Evolutionary conservation across 2,113 vertebrate genomes (phyloP).

Genomic region (Balaeniceps rex): DNA sequence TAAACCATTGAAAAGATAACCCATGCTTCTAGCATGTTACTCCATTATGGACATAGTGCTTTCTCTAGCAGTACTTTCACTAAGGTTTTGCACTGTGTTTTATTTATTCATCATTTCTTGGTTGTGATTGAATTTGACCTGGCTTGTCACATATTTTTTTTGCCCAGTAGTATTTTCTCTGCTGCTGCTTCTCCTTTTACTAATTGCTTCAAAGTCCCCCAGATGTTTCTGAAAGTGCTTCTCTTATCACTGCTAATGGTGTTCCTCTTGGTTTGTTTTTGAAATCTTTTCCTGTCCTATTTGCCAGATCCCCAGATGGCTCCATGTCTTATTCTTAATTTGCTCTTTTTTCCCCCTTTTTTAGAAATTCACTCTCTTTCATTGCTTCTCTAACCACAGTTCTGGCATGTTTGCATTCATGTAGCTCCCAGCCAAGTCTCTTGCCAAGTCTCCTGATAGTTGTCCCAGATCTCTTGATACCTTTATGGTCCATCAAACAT

Average conservation of each 20-base stretch:
- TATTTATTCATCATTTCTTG: background rate
- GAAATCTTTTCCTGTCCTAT: conserved; percentile 1
- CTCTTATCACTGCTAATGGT: conserved; percentile 28
- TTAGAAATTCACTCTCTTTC: background rate
- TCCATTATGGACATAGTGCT: background rate
- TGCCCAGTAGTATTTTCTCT: background rate
- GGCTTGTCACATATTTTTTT: background rate
- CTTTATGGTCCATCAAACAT: background rate
- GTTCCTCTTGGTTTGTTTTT: conserved; percentile 28
- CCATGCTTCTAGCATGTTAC: background rate
- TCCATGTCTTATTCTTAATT: conserved; percentile 12
- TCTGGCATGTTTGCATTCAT: conserved; percentile 3
- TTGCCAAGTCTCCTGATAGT: conserved; percentile 9
- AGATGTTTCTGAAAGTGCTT: conserved; percentile 21
- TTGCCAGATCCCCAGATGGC: conserved; percentile 32
- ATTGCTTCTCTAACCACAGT: conserved; percentile 17
- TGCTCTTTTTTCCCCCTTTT: background rate
- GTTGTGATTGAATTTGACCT: background rate
- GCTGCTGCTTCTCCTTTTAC: background rate
- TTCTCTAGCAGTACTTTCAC: background rate
- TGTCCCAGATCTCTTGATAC: background rate
- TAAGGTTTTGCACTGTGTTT: background rate
- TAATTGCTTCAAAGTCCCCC: conserved; percentile 23
- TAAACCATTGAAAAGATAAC: background rate
- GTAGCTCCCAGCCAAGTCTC: background rate